Conservation (phyloP, 1,140 invertebrate species). For the Drosophila guanche region DNA sequence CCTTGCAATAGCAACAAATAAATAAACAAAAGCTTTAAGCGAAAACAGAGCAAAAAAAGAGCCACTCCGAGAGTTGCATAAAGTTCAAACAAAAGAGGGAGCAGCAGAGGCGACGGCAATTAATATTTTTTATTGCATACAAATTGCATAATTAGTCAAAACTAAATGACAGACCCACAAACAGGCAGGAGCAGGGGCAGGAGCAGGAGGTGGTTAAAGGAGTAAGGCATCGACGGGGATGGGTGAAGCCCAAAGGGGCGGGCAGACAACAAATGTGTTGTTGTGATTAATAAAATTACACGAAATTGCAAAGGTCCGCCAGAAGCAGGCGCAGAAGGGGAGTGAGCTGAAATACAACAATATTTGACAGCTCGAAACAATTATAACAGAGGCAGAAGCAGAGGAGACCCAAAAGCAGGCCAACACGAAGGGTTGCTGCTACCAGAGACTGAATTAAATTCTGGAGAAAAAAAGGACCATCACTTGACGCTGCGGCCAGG, state of each 20-base stretch:
- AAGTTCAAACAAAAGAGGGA: slow-evolving; percentile 16
- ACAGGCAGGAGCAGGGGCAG: slow-evolving; percentile 20
- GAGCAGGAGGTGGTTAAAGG: slow-evolving; percentile 6
- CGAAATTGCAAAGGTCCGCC: slow-evolving; percentile 46
- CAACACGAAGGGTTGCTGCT: slow-evolving; percentile 47
- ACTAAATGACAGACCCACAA: slow-evolving; percentile 61
- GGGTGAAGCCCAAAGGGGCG: not conserved
- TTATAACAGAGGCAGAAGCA: slow-evolving; percentile 49
- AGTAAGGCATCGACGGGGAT: slow-evolving; percentile 3
- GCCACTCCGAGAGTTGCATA: slow-evolving; percentile 26
- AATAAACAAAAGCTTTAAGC: slow-evolving; percentile 67
- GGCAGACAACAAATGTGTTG: slow-evolving; percentile 67
- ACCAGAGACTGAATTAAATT: slow-evolving; percentile 32
- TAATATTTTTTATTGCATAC: slow-evolving; percentile 79
- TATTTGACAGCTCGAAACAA: slow-evolving; percentile 77
- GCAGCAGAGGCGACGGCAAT: slow-evolving; percentile 35
- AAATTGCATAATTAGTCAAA: slow-evolving; percentile 80
- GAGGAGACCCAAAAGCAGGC: slow-evolving; percentile 26
- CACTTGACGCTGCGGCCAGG: slow-evolving; percentile 69
- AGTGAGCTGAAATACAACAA: slow-evolving; percentile 40
- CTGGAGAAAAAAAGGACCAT: slow-evolving; percentile 56
- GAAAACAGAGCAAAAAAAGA: slow-evolving; percentile 29
- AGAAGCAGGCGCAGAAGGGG: slow-evolving; percentile 5
- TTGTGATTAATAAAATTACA: slow-evolving; percentile 82
- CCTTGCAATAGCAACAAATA: slow-evolving; percentile 43